These are phyloP conservation scores for Pleuronectes platessa DNA, from an alignment of 2,113 vertebrate genomes.

Conservation along the genomic window DNA sequence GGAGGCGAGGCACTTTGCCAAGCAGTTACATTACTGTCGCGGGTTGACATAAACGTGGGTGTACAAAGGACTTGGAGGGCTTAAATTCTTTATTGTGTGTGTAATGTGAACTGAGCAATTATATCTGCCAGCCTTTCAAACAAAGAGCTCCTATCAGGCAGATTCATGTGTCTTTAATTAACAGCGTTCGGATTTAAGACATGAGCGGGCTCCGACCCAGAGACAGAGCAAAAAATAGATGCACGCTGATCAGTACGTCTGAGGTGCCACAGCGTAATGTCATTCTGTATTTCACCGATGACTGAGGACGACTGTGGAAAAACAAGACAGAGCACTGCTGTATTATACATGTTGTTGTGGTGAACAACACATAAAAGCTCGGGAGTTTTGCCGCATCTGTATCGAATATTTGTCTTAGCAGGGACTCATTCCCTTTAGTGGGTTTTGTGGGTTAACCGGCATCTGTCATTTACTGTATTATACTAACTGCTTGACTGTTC, in stretches of 20 bases:
- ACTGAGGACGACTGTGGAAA: conserved; percentile 8
- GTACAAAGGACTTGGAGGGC: conserved; percentile 76
- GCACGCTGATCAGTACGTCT: conserved; percentile 28
- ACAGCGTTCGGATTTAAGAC: conserved; percentile 60
- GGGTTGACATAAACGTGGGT: conserved; percentile 76
- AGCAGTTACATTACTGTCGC: conserved; percentile 74
- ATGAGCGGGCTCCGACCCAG: conserved; percentile 48
- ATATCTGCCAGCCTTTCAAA: conserved; percentile 77
- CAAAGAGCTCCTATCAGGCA: conserved; percentile 74
- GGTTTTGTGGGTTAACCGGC: conserved; percentile 62
- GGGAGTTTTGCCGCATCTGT: conserved; percentile 18
- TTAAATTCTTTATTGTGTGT: conserved; percentile 80
- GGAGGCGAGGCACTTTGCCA: conserved; percentile 68
- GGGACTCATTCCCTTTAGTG: conserved; percentile 6
- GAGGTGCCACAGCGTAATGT: conserved; percentile 20
- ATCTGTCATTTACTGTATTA: conserved; percentile 59
- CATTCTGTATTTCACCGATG: conserved; percentile 19
- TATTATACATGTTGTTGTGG: conserved; percentile 30
- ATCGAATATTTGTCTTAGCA: conserved; percentile 36
- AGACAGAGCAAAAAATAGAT: conserved; percentile 41
- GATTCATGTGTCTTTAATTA: conserved; percentile 81
- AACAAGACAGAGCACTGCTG: conserved; percentile 1
- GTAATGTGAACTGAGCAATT: conserved; percentile 81
- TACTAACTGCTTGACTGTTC: conserved; percentile 49
- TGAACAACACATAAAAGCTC: conserved; percentile 7